These are phyloP conservation scores for Poecilia velifera DNA, from an alignment of 2,797 vertebrate genomes.

Conservation along the genomic window DNA sequence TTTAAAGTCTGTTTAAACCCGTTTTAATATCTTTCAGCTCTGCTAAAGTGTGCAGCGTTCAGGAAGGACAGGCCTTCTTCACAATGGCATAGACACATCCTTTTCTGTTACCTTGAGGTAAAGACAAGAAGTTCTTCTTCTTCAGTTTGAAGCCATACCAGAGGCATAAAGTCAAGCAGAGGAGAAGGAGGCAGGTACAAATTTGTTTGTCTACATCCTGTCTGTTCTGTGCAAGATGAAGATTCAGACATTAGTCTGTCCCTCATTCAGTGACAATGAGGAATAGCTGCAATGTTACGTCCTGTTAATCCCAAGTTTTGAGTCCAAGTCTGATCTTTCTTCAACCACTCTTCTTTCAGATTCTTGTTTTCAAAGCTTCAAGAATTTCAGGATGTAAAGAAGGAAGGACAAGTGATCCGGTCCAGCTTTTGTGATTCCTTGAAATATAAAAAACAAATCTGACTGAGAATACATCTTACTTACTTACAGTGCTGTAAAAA, in stretches of 20 bases:
- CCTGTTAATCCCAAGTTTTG: not conserved
- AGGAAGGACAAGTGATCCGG: not conserved
- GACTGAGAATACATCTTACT: too few relatives aligned
- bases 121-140: not conserved
- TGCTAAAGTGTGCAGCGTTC: constrained; percentile 21
- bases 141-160: not conserved
- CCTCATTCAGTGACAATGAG: not conserved
- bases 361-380: not conserved
- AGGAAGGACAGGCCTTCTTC: constrained; percentile 19
- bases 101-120: not conserved
- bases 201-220: not conserved
- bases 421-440: not conserved
- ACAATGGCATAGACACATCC: constrained; percentile 13
- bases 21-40: constrained; percentile 32
- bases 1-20: constrained; percentile 37
- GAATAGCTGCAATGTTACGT: not conserved
- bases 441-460: not conserved
- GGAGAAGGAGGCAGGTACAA: not conserved
- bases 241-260: not conserved
- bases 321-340: not conserved
- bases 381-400: constrained; percentile 4
- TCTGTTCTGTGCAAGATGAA: not conserved
- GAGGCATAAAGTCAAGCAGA: not conserved
- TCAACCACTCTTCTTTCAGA: not conserved
- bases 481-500: not conserved